Percentiles rank a stretch among this genome's conserved stretches.
These are phyloP conservation scores for Melanerpes aurifrons DNA, from an alignment of 2,113 vertebrate genomes.

Conservation along the genomic window DNA sequence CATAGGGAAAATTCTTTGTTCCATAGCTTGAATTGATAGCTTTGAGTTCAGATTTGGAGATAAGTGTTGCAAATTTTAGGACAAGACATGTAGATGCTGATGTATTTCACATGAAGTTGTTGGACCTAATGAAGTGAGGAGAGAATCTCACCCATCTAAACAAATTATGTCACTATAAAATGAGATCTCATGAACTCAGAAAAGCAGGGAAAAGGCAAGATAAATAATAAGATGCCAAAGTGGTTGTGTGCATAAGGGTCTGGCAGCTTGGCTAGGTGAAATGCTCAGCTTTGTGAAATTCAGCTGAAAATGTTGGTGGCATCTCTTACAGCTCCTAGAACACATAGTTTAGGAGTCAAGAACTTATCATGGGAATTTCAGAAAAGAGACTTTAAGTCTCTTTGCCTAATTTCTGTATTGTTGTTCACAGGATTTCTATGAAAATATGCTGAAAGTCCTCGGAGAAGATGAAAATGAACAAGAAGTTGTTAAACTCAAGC, in stretches of 20 bases:
- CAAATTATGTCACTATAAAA: not conserved
- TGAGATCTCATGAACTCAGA: not conserved
- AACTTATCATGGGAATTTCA: not conserved
- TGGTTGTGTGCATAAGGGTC: not conserved
- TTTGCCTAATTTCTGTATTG: not conserved
- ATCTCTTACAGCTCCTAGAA: not conserved
- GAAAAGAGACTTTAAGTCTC: not conserved
- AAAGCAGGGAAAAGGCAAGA: not conserved
- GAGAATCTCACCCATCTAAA: not conserved
- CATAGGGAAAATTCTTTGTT: not conserved
- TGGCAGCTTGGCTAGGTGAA: not conserved
- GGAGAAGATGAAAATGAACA: slow-evolving; percentile 77
- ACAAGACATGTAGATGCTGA: not conserved
- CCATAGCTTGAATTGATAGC: not conserved
- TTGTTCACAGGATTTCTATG: slow-evolving; percentile 85
- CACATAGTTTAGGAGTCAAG: not conserved
- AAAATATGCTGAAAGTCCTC: slow-evolving; percentile 77
- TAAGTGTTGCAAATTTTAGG: not conserved
- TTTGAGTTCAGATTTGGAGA: not conserved
- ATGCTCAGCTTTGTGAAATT: not conserved
- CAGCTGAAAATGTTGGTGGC: not conserved
- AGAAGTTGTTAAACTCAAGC: slow-evolving; percentile 81
- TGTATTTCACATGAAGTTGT: not conserved
- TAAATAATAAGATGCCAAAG: not conserved
- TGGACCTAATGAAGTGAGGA: not conserved